These are phyloP conservation scores for Miniopterus natalensis DNA, from an alignment of 2,113 vertebrate species.

Conservation along the genomic window DNA sequence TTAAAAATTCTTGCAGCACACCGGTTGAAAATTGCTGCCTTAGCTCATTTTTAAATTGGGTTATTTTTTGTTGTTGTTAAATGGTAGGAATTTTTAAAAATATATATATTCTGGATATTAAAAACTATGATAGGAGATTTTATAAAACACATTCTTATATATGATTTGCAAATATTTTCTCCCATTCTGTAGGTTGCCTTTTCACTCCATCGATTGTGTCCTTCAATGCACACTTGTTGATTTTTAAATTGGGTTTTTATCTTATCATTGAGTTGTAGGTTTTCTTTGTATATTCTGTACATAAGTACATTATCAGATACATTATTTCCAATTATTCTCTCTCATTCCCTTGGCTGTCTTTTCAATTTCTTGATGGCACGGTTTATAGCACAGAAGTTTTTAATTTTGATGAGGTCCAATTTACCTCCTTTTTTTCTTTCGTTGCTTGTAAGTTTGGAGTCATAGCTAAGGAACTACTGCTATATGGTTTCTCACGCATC, in stretches of 20 bases:
- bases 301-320: background rate
- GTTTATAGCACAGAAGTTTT: background rate
- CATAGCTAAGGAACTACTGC: background rate
- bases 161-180: background rate
- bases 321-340: background rate
- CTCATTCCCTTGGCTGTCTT: background rate
- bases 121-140: no score
- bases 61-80: background rate
- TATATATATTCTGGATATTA: background rate
- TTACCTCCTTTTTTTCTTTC: conserved; percentile 1
- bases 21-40: background rate
- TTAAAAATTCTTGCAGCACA: background rate
- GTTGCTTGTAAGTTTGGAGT: background rate
- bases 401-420: background rate
- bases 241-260: background rate
- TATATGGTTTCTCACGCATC: no score
- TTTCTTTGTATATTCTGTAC: background rate
- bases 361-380: background rate
- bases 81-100: background rate
- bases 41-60: background rate
- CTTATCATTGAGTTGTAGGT: background rate
- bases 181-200: background rate
- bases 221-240: background rate
- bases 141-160: no score
- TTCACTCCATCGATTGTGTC: background rate